These are phyloP conservation scores for Hemithea aestivaria DNA, from an alignment of 2,888 invertebrate species.

Conservation along the genomic window DNA sequence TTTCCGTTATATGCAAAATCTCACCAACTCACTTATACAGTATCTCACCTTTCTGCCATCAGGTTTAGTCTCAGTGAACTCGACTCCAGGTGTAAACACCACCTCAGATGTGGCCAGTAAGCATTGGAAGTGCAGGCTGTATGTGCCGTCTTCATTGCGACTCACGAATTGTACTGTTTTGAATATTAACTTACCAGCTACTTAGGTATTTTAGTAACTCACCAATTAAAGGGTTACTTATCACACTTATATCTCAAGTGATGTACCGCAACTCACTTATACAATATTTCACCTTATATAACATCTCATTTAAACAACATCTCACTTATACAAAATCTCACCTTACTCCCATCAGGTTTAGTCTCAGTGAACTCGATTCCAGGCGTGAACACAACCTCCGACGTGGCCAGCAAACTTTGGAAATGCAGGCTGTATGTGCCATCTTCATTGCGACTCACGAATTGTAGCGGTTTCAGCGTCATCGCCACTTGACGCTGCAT, in stretches of 20 bases:
- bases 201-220: no score
- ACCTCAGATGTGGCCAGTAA: conserved; percentile 30
- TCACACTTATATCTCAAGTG: no score
- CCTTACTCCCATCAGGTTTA: conserved; percentile 55
- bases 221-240: no score
- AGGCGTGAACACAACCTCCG: conserved; percentile 35
- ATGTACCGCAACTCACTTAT: no score
- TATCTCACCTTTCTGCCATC: conserved; percentile 52
- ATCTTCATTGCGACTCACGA: conserved; percentile 37
- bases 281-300: no score
- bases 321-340: conserved; percentile 21
- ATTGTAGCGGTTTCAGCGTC: conserved; percentile 36
- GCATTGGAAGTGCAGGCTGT: conserved; percentile 35
- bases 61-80: conserved; percentile 54
- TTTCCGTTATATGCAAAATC: no score
- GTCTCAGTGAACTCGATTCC: conserved; percentile 56
- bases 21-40: not conserved
- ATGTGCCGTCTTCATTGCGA: conserved; percentile 41
- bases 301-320: not conserved
- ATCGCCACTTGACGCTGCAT: conserved; percentile 41
- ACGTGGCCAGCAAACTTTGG: conserved; percentile 30
- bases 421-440: conserved; percentile 41
- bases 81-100: conserved; percentile 45
- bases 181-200: no score
- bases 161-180: conserved; percentile 36